These are phyloP conservation scores for Morpho achilles DNA, from an alignment of 2,888 invertebrate species.

Conservation along the genomic window DNA sequence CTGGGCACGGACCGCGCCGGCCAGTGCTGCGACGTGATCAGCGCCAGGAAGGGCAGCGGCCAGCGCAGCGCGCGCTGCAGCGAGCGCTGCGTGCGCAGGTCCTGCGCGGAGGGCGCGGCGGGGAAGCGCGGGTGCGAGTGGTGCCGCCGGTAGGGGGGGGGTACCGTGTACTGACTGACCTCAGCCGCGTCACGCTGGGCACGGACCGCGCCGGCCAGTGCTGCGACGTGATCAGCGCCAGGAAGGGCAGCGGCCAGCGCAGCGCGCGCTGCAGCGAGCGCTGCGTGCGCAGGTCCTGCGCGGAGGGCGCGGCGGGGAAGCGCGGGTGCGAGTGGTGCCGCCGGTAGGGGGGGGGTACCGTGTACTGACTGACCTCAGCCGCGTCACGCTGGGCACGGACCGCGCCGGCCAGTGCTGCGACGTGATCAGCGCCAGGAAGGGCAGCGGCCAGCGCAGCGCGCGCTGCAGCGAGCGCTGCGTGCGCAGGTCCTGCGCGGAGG, in stretches of 20 bases:
- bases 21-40: slow-evolving; percentile 82
- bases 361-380: slow-evolving; percentile 35
- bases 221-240: slow-evolving; percentile 83
- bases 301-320: slow-evolving; percentile 84
- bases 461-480: slow-evolving; percentile 79
- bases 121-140: slow-evolving; percentile 88
- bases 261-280: slow-evolving; percentile 63
- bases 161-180: slow-evolving; percentile 44
- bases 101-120: slow-evolving; percentile 83
- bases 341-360: slow-evolving; percentile 67
- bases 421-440: slow-evolving; percentile 82
- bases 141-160: slow-evolving; percentile 82
- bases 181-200: slow-evolving; percentile 64
- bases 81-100: slow-evolving; percentile 82
- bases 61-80: slow-evolving; percentile 56
- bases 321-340: slow-evolving; percentile 89
- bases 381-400: slow-evolving; percentile 70
- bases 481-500: slow-evolving; percentile 83
- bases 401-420: slow-evolving; percentile 79
- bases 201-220: slow-evolving; percentile 69
- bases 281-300: slow-evolving; percentile 83
- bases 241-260: slow-evolving; percentile 66
- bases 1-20: slow-evolving; percentile 72
- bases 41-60: slow-evolving; percentile 77
- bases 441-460: slow-evolving; percentile 50